Base-by-base conservation (phyloP, 2,797 vertebrate species). In the Siniperca undulata region DNA sequence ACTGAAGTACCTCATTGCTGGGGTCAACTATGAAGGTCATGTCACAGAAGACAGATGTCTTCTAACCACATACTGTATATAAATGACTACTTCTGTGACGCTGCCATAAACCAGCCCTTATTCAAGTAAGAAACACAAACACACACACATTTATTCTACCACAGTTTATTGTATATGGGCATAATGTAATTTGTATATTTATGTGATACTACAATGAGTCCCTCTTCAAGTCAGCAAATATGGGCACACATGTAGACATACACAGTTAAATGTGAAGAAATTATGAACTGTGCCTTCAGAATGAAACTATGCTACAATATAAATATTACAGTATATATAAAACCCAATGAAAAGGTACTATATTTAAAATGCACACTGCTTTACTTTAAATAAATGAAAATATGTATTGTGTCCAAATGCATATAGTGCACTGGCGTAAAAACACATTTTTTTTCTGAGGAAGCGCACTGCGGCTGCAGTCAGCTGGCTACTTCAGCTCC, bases 1-100 rank as follows among this genome's bases (percentile, higher is more conserved):
- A 0, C 95, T 98, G 36, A 97, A 95, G 91, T 97, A 97, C 85
- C 97, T 98, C 70, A 97, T 98, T 0, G 95, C 97, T 0, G 97
- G 94, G 0, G 91, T 98, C 86, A 97, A 96, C 91, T 98, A 97
- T 0, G 97, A 97, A 19, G 97, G 97, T 72, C 97, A 97, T 0
- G 96, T 98, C 70, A 98, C 97, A 0, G 97, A 98, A 17, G 97
- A 98, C 91, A 89, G 97, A 10, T 96, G 97, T 30, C 95, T 98
- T 68, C 94, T 98, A 4, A 96, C 87, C 75, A 97, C 97, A 5
- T 30, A 30, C 30, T 30, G 3, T 98, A 98, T 91, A 97, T 97
- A 92, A 97, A 95, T 10, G 96, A 97, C 86, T 97, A 96, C 84
- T 98, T 98, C 95, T 97, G 95, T 78, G 96, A 97, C 0, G 95